Percentiles rank a stretch among this genome's conserved stretches.
phyloP scores from a whole-genome alignment of 92 coral and sea anemone genomes.

The Epizoanthus stellaris region DNA sequence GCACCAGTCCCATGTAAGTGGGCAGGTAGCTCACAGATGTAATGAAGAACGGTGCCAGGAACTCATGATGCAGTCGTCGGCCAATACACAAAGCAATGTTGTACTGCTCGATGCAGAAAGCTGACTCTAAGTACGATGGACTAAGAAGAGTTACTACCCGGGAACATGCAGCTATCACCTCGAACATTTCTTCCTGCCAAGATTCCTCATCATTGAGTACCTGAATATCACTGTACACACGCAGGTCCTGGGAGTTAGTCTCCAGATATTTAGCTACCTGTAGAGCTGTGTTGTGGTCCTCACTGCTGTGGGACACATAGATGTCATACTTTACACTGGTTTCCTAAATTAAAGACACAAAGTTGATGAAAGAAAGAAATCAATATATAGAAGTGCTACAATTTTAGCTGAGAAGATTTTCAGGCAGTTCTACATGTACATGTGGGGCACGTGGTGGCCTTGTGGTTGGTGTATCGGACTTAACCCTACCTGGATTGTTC shows the following conservation, averaged over 20 bases:
- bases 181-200: constrained; percentile 91
- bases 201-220: constrained; percentile 79
- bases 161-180: constrained; percentile 78
- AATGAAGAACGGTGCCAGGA: constrained; percentile 89
- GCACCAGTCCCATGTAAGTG: constrained; percentile 93
- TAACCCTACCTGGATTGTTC: too few species aligned
- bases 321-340: constrained; percentile 62
- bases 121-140: constrained; percentile 78
- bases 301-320: constrained; percentile 81
- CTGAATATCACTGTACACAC: constrained; percentile 77
- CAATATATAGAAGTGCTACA: too few species aligned
- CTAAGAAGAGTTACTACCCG: constrained; percentile 87
- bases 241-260: constrained; percentile 54
- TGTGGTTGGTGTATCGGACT: too few species aligned
- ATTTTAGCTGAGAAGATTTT: too few species aligned
- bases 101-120: constrained; percentile 90
- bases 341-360: constrained; percentile 35
- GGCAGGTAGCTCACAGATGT: constrained; percentile 75
- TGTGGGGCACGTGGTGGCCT: too few species aligned
- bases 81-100: constrained; percentile 92
- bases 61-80: constrained; percentile 73
- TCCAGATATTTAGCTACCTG: constrained; percentile 66
- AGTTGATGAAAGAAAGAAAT: too few species aligned
- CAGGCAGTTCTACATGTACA: too few species aligned
- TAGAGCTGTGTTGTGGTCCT: constrained; percentile 76